Evolutionary conservation across 2,888 invertebrate species (phyloP), one percentile per base, ranked within the genome.

Genomic region (Euzetes globulus): DNA sequence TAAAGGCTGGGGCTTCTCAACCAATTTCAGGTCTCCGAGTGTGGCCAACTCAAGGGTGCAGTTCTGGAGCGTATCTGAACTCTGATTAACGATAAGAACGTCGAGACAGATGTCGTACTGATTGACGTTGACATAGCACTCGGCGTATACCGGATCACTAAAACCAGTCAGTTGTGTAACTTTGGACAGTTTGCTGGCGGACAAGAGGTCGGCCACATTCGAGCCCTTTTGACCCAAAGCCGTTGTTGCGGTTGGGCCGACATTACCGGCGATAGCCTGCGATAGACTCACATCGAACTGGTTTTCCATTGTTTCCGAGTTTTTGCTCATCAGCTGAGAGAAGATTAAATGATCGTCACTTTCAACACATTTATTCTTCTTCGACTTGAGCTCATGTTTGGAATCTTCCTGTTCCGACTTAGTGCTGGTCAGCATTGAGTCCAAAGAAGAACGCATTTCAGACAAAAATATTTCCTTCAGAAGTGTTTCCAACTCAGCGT

Each of bases 51-150:
- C 99, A 79, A 99, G 86, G 0, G 95, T 95, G 82, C 98, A 94
- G 84, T 97, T 97, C 85, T 99, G 98, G 77, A 99, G 87, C 0
- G 98, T 99, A 82, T 99, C 99, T 79, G 89, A 88, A 17, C 99
- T 99, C 86, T 99, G 99, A 85, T 99, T 99, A 37, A 97, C 96
- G 78, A 99, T 90, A 33, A 99, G 87, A 55, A 99, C 97, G 84
- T 99, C 99, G 60, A 99, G 87, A 63, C 98, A 97, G 80, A 98
- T 97, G 83, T 98, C 98, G 85, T 96, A 97, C 83, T 96, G 96
- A 84, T 96, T 96, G 79, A 99, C 98, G 83, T 98, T 91, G 1
- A 99, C 98, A 81, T 98, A 94, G n/a, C 99, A 98, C 85, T 99
- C 99, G 0, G 99, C 94, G 84, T 99, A 99, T 76, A 99, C 97